A percentile compares a stretch with the other conserved stretches of the same genome.
These are phyloP conservation scores for Pyrrhosoma nymphula DNA, from an alignment of 2,888 invertebrate species.

Conservation along the genomic window DNA sequence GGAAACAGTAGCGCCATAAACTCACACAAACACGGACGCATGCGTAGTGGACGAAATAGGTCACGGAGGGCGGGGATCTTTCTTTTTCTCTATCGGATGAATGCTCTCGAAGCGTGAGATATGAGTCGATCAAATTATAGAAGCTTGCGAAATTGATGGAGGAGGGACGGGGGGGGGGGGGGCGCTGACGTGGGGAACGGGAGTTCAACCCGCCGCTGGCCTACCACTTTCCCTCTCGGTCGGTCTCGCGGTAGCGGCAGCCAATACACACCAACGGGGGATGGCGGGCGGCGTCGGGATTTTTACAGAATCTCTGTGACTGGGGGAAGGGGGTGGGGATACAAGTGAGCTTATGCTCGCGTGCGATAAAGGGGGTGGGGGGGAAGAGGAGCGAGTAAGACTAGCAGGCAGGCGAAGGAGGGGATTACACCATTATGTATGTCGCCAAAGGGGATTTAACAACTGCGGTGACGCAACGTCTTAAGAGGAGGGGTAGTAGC, in stretches of 20 bases:
- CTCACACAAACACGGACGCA: too few species aligned
- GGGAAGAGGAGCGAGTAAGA: too few species aligned
- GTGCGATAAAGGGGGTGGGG: too few species aligned
- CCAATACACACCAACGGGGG: too few species aligned
- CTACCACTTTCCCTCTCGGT: not conserved
- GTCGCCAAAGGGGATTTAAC: not conserved
- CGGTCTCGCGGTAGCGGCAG: not conserved
- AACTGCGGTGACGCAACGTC: not conserved
- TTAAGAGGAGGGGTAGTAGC: not conserved
- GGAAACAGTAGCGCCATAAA: too few species aligned
- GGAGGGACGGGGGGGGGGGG: not conserved
- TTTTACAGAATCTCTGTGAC: not conserved
- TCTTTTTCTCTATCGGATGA: too few species aligned
- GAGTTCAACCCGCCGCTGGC: too few species aligned
- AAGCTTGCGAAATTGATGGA: not conserved
- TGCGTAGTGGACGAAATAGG: not conserved
- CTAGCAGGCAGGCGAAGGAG: not conserved
- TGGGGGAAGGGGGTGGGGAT: not conserved
- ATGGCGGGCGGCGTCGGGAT: not conserved
- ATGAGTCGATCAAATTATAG: not conserved
- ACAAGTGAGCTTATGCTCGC: too few species aligned
- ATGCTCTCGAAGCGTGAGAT: conserved; percentile 16
- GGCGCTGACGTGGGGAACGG: too few species aligned
- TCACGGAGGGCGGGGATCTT: not conserved
- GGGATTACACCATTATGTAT: conserved; percentile 2